Conservation (phyloP, 2,797 vertebrate species). For the Botia almorhae region DNA sequence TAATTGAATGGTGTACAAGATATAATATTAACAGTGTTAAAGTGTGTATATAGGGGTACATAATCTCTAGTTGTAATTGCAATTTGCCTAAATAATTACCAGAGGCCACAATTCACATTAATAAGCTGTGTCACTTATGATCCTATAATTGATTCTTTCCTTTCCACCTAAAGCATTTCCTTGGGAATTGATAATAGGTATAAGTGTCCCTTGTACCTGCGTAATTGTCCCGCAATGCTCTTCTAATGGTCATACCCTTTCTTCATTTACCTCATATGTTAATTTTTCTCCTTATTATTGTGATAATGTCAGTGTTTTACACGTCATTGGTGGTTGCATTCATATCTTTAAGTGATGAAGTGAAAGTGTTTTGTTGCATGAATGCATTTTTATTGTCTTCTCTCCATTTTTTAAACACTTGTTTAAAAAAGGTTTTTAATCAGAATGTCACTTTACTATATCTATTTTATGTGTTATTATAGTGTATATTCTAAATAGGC, state of each 20-base stretch:
- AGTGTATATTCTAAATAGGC: no score
- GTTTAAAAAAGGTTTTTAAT: no score
- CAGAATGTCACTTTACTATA: no score
- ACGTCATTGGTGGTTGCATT: constrained; percentile 38
- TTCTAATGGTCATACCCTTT: constrained; percentile 27
- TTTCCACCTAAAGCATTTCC: constrained; percentile 87
- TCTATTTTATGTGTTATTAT: neutral
- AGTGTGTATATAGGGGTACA: no score
- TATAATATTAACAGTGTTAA: no score
- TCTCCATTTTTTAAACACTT: constrained; percentile 13
- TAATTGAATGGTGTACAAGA: no score
- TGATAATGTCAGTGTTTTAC: constrained; percentile 14
- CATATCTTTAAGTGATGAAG: neutral
- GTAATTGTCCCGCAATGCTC: constrained; percentile 4
- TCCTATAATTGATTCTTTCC: constrained; percentile 78
- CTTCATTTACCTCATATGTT: constrained; percentile 22
- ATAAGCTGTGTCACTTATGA: constrained; percentile 75
- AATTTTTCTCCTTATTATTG: no score
- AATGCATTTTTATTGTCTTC: constrained; percentile 25
- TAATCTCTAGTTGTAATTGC: no score
- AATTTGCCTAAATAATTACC: neutral
- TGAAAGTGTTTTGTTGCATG: constrained; percentile 45
- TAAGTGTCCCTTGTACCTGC: constrained; percentile 71
- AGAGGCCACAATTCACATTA: constrained; percentile 50
- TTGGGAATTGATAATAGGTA: constrained; percentile 91